Evolutionary conservation across 1,140 invertebrate species (phyloP).

Genomic region (Ceratina calcarata): DNA sequence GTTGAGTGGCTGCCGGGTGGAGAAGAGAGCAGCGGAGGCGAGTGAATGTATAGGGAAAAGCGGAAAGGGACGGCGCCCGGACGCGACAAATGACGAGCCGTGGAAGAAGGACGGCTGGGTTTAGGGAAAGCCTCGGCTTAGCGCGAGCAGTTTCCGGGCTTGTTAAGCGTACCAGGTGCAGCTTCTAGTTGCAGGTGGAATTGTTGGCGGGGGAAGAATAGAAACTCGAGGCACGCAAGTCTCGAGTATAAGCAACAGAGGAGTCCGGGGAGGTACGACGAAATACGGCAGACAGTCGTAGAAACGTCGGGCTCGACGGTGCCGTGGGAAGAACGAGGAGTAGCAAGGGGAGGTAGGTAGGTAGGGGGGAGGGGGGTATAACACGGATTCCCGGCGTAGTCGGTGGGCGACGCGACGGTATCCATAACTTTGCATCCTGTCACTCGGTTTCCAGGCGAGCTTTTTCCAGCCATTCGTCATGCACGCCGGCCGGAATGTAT

Average conservation of each 20-base stretch:
- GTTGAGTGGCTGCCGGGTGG: background rate
- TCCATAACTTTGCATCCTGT: constrained; percentile 48
- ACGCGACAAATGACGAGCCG: constrained; percentile 26
- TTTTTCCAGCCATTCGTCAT: constrained; percentile 44
- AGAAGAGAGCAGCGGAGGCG: too few species aligned
- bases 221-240: background rate
- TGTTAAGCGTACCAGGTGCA: constrained; percentile 38
- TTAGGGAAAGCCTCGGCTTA: constrained; percentile 22
- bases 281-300: background rate
- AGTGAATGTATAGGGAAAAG: background rate
- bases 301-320: background rate
- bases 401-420: constrained; percentile 17
- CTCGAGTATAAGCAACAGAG: constrained; percentile 5
- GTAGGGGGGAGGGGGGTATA: background rate
- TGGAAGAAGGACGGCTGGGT: constrained; percentile 12
- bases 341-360: background rate
- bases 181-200: constrained; percentile 5
- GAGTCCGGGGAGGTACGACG: too few species aligned
- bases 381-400: constrained; percentile 5
- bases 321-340: too few species aligned
- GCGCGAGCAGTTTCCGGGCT: constrained; percentile 29
- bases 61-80: constrained; percentile 11
- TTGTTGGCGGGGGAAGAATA: constrained; percentile 12
- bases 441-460: constrained; percentile 33
- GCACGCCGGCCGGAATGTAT: constrained; percentile 18